These are phyloP conservation scores for Sebastes aleutianus DNA, from an alignment of 2,797 vertebrate species.

Conservation along the genomic window DNA sequence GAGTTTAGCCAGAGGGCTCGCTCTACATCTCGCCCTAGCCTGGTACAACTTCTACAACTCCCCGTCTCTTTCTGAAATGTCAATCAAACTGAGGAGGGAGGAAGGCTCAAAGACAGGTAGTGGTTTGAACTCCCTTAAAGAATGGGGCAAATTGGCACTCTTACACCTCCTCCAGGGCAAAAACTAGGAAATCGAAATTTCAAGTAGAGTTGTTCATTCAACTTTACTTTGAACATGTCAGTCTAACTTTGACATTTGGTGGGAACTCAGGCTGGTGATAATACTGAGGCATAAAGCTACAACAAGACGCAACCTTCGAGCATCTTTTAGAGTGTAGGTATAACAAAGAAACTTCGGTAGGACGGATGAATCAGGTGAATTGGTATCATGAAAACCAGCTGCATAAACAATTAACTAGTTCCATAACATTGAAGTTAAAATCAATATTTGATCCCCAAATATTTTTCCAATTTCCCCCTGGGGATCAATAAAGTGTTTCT, in stretches of 20 bases:
- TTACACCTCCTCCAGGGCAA: conserved; percentile 9
- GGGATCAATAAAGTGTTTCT: too few relatives aligned
- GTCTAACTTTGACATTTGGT: conserved; percentile 18
- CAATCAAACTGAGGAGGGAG: conserved; percentile 49
- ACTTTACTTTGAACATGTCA: conserved; percentile 8
- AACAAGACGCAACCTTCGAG: conserved; percentile 6
- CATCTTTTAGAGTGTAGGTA: neutral
- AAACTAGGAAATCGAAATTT: conserved; percentile 3
- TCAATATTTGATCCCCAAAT: conserved; percentile 8
- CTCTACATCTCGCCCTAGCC: conserved; percentile 13
- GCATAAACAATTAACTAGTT: conserved; percentile 1
- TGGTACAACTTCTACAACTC: conserved; percentile 43
- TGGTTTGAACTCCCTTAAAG: conserved; percentile 1
- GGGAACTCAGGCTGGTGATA: neutral
- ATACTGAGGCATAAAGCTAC: neutral
- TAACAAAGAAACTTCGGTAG: conserved; percentile 7
- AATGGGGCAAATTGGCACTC: conserved; percentile 4
- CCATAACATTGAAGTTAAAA: conserved; percentile 1
- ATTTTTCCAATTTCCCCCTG: too few relatives aligned
- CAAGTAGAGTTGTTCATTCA: neutral
- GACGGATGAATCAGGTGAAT: conserved; percentile 8
- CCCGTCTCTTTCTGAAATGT: conserved; percentile 31
- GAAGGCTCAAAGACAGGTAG: conserved; percentile 14
- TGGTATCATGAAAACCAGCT: conserved; percentile 14
- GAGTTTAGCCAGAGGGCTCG: conserved; percentile 58